A percentile compares a stretch with the other conserved stretches of the same genome.
These are phyloP conservation scores for Tiaroga cobitis DNA, from an alignment of 2,797 vertebrate genomes.

Conservation along the genomic window DNA sequence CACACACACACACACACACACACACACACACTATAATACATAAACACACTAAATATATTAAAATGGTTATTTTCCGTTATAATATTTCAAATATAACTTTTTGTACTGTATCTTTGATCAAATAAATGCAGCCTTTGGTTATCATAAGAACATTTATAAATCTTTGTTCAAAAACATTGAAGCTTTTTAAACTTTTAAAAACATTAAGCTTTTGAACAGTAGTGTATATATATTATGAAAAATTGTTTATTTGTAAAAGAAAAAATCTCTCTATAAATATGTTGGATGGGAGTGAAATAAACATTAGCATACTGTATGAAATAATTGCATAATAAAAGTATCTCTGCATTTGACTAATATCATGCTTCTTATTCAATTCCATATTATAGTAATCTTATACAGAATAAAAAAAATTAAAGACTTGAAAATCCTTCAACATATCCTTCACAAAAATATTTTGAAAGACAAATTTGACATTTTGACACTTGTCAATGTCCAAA, in stretches of 20 bases:
- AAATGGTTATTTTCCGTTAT: neutral
- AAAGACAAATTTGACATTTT: neutral
- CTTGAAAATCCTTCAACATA: neutral
- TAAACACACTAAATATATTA: too few relatives aligned
- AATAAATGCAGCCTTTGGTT: neutral
- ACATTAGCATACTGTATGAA: conserved; percentile 3
- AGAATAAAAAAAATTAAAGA: neutral
- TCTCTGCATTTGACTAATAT: neutral
- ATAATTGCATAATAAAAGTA: conserved; percentile 16
- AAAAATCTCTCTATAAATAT: neutral
- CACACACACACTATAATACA: too few relatives aligned
- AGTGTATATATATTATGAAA: neutral
- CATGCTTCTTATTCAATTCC: neutral
- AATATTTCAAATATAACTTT: neutral
- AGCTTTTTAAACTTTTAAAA: neutral
- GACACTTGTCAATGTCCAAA: too few relatives aligned
- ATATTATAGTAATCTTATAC: neutral
- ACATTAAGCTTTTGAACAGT: neutral
- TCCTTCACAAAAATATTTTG: neutral
- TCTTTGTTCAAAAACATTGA: neutral
- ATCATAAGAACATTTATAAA: neutral
- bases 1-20: too few relatives aligned
- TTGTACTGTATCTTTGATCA: neutral
- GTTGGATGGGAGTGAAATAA: neutral
- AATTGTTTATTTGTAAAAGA: neutral